Conservation (phyloP, 2,888 invertebrate species). For the Caenorhabditis sp. region DNA sequence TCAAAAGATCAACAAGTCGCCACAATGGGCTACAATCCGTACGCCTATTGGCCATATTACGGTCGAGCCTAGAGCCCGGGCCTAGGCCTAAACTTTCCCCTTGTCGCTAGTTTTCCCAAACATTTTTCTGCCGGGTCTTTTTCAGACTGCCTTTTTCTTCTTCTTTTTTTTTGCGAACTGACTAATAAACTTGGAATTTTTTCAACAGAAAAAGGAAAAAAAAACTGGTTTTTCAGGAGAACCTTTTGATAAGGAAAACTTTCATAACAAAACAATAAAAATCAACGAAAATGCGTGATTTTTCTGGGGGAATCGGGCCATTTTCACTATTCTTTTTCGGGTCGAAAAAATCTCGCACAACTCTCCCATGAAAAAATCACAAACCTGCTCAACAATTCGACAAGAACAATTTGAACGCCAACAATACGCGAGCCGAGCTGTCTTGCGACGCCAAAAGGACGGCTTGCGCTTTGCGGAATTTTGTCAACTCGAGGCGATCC, state of each 20-base stretch:
- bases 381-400: no score
- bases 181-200: no score
- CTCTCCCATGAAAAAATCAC: not conserved
- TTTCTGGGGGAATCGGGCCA: slow-evolving; percentile 16
- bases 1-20: slow-evolving; percentile 64
- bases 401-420: slow-evolving; percentile 49
- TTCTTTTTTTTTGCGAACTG: no score
- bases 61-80: slow-evolving; percentile 49
- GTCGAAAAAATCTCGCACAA: not conserved
- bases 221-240: no score
- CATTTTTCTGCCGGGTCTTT: not conserved
- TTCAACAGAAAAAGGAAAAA: no score
- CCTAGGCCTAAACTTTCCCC: not conserved
- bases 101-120: no score
- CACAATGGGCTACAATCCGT: slow-evolving; percentile 65
- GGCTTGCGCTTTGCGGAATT: slow-evolving; percentile 39
- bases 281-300: slow-evolving; percentile 22
- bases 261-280: not conserved
- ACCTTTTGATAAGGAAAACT: no score
- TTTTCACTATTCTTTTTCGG: no score
- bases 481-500: slow-evolving; percentile 43
- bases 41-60: slow-evolving; percentile 69
- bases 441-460: slow-evolving; percentile 49
- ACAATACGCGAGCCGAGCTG: slow-evolving; percentile 47
- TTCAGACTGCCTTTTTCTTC: not conserved